Evolutionary conservation across 2,888 invertebrate genomes (phyloP).

Genomic region (Drosophila setosimentum): DNA sequence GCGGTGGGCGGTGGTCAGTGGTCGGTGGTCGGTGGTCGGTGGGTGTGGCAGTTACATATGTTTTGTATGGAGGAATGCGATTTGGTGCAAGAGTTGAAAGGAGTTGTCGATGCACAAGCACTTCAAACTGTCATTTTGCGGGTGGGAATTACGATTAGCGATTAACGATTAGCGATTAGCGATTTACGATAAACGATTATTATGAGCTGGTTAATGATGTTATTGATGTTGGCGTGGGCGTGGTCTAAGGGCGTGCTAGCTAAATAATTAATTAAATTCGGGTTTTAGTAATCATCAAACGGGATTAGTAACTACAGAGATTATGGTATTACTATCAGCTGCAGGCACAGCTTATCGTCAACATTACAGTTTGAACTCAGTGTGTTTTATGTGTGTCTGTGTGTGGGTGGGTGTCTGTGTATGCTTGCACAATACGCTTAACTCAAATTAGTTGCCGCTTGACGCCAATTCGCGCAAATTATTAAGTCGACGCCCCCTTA

Average conservation of each 20-base stretch:
- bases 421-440: slow-evolving; percentile 65
- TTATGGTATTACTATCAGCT: slow-evolving; percentile 13
- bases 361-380: slow-evolving; percentile 13
- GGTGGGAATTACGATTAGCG: slow-evolving; percentile 20
- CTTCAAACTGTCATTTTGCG: slow-evolving; percentile 11
- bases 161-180: slow-evolving; percentile 18
- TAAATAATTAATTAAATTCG: slow-evolving; percentile 57
- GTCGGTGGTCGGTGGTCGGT: background rate
- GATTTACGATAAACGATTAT: slow-evolving; percentile 26
- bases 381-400: background rate
- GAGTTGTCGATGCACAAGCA: slow-evolving; percentile 11
- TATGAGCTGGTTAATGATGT: slow-evolving; percentile 60
- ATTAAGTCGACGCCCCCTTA: slow-evolving; percentile 64
- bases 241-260: slow-evolving; percentile 19
- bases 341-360: slow-evolving; percentile 18
- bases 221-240: slow-evolving; percentile 71
- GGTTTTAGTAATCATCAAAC: slow-evolving; percentile 29
- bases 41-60: slow-evolving; percentile 2
- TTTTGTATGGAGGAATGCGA: slow-evolving; percentile 12
- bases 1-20: background rate
- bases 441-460: slow-evolving; percentile 76
- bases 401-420: slow-evolving; percentile 12
- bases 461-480: slow-evolving; percentile 76
- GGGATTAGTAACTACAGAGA: slow-evolving; percentile 21
- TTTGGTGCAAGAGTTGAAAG: slow-evolving; percentile 14